A percentile compares a stretch with the other conserved stretches of the same genome.
Conservation (phyloP, 2,113 vertebrate genomes). For the Rhagologus leucostigma region DNA sequence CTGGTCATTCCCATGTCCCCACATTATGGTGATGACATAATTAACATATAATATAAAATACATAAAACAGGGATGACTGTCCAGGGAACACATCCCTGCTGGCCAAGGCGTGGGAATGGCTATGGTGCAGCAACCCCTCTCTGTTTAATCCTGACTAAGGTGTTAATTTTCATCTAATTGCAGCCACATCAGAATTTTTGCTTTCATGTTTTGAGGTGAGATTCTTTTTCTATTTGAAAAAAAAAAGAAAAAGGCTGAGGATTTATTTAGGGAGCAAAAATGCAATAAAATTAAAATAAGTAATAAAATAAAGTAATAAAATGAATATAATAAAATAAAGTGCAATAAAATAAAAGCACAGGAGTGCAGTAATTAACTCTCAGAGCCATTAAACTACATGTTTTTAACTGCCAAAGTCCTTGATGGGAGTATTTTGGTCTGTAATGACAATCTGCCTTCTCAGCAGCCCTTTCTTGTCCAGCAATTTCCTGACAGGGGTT, state of each 20-base stretch:
- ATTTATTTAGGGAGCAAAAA: not conserved
- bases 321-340: not conserved
- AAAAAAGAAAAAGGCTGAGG: not conserved
- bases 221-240: not conserved
- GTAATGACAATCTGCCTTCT: not conserved
- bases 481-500: not conserved
- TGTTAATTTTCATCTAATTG: not conserved
- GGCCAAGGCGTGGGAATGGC: too few species aligned
- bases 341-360: not conserved
- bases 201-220: not conserved
- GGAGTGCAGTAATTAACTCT: not conserved
- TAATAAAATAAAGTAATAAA: not conserved
- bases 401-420: not conserved
- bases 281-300: not conserved
- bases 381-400: not conserved
- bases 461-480: not conserved
- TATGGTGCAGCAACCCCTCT: not conserved
- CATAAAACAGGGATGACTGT: rapidly evolving
- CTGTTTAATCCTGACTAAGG: not conserved
- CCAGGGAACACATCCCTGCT: not conserved
- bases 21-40: rapidly evolving
- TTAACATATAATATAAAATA: too few species aligned
- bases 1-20: not conserved
- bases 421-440: not conserved
- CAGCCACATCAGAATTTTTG: not conserved